Base-by-base conservation (phyloP, 2,888 invertebrate genomes). In the Crioceris asparagi region DNA sequence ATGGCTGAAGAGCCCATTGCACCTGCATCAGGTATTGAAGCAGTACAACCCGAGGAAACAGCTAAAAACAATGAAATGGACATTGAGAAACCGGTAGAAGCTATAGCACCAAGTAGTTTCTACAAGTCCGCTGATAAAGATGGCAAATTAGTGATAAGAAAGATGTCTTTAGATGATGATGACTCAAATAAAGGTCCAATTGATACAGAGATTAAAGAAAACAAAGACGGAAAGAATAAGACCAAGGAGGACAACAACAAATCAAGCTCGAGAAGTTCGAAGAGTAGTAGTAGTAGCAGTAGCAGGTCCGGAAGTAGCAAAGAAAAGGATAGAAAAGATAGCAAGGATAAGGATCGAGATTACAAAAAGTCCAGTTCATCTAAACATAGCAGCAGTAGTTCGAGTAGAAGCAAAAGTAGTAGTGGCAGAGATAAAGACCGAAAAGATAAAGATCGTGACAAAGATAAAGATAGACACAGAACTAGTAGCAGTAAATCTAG, bases 101-200 rank as follows among this genome's bases (percentile, higher is more conserved):
- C 36, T 21, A 41, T 42, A 35, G 27, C 25, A 3, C 23, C 32
- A 29, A 27, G 14, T 29, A 12, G 19, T 38, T 14, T 30, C 30
- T 7, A 32, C 17, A 3, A 37, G 33, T 34, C 82, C 49, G 72
- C 77, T 21, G 67, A 80, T 40, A 78, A 79, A 55, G 82, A 83
- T 65, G 80, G 79, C 11, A 81, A 80, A 62, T 77, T 80, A 61
- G 69, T 77, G 31, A 65, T 82, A 53, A 72, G 76, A 5, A 74
- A 77, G 63, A 67, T 76, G 32, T 29, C 5, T 76, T 30, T 26
- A 5, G 37, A 45, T 11, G 35, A 35, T 36, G 36, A n/a, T n/a
- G n/a, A 36, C 50, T 50, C n/a, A 15, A 26, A 42, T 37, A 6
- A 32, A 38, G 17, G 19, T 31, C 7, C 6, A 21, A 21, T 6